Percentiles rank a stretch among this genome's conserved stretches.
Conservation (phyloP, 2,888 invertebrate species). For the Steinernema scapterisci region DNA sequence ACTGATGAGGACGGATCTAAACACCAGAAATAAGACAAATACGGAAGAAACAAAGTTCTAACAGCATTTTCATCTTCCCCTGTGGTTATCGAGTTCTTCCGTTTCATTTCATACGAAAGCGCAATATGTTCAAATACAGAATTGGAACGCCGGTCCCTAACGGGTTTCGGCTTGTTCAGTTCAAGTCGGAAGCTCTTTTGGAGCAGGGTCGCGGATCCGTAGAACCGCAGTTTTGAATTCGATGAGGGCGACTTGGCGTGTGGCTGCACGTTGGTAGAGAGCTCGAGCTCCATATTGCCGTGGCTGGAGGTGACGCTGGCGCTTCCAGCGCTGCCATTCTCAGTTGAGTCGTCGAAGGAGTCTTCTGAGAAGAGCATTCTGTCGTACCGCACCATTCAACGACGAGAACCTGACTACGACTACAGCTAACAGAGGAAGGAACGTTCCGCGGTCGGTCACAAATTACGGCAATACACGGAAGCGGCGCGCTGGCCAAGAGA, state of each 20-base stretch:
- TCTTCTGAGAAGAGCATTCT: conserved; percentile 18
- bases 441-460: neutral
- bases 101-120: neutral
- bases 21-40: neutral
- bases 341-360: conserved; percentile 25
- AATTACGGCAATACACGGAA: neutral
- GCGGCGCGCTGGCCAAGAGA: neutral
- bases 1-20: conserved; percentile 45
- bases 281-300: neutral
- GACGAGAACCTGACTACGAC: neutral
- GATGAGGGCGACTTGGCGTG: neutral
- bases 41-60: neutral
- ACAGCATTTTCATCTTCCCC: conserved; percentile 1
- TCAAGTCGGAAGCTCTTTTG: conserved; percentile 18
- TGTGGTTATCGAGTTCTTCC: conserved; percentile 1
- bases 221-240: conserved; percentile 8
- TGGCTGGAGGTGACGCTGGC: conserved; percentile 1
- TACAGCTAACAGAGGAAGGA: no score
- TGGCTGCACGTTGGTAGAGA: neutral
- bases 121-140: conserved; percentile 23
- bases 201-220: conserved; percentile 4
- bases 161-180: conserved; percentile 18
- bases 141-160: conserved; percentile 6
- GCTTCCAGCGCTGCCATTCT: neutral
- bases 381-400: neutral